Evolutionary conservation across 2,113 vertebrate species (phyloP).

Genomic region (Orycteropus afer): DNA sequence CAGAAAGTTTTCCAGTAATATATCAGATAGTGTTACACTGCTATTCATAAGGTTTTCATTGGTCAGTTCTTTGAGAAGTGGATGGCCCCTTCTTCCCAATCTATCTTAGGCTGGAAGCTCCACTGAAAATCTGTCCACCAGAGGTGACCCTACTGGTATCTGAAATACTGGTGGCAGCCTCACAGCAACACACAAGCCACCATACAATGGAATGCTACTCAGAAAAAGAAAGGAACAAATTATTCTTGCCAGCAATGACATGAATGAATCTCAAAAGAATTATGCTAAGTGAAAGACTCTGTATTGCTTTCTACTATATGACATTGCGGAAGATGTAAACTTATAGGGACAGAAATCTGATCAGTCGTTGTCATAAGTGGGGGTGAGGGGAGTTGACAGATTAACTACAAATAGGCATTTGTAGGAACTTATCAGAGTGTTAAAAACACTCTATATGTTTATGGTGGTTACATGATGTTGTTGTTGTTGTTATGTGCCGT

Average conservation of each 20-base stretch:
- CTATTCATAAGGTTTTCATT: too few species aligned
- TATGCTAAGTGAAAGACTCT: background rate
- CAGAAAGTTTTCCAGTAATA: too few species aligned
- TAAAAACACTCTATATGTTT: background rate
- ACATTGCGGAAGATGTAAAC: background rate
- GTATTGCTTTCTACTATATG: background rate
- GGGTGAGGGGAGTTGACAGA: background rate
- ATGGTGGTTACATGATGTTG: background rate
- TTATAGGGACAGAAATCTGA: background rate
- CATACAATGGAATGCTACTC: background rate
- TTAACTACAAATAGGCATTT: background rate
- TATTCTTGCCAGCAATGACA: background rate
- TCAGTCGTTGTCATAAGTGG: background rate
- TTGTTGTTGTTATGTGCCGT: too few species aligned
- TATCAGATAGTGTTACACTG: too few species aligned
- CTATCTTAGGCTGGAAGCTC: too few species aligned
- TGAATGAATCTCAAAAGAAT: background rate
- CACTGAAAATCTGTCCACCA: too few species aligned
- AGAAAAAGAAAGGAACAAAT: conserved; percentile 19
- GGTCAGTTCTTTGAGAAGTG: too few species aligned
- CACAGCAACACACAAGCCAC: too few species aligned
- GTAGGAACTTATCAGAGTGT: background rate
- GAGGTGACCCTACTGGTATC: too few species aligned
- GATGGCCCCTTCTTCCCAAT: too few species aligned
- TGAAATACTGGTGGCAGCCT: too few species aligned